These are phyloP conservation scores for Sebastes nivosus DNA, from an alignment of 2,797 vertebrate species.

Conservation along the genomic window DNA sequence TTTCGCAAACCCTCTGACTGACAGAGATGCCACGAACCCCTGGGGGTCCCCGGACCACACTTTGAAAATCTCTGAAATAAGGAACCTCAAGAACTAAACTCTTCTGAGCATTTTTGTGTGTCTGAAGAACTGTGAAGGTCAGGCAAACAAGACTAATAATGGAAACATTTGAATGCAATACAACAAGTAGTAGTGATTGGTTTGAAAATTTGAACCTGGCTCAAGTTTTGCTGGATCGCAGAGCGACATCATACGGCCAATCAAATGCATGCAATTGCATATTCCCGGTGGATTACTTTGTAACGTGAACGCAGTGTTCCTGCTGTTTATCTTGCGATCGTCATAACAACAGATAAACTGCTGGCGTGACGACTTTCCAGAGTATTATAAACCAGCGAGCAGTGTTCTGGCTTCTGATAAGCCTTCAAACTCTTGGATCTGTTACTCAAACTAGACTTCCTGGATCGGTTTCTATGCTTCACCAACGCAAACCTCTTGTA, in stretches of 20 bases:
- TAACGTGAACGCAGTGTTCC: neutral
- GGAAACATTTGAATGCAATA: neutral
- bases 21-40: too few relatives aligned
- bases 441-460: neutral
- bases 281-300: too few relatives aligned
- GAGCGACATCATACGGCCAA: neutral
- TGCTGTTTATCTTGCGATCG: neutral
- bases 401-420: neutral
- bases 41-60: too few relatives aligned
- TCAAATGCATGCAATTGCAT: neutral
- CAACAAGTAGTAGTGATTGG: neutral
- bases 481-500: too few relatives aligned
- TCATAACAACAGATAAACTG: neutral
- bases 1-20: too few relatives aligned
- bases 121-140: too few relatives aligned
- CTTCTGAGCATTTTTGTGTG: neutral
- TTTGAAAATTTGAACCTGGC: neutral
- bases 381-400: neutral
- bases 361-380: neutral
- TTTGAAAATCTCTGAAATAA: too few relatives aligned
- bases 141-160: too few relatives aligned
- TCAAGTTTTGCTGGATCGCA: neutral
- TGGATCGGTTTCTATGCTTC: neutral
- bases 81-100: neutral
- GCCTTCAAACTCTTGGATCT: neutral